A percentile compares a stretch with the other conserved stretches of the same genome.
phyloP scores from a whole-genome alignment of 2,113 vertebrate species.

The Polyodon spathula region DNA sequence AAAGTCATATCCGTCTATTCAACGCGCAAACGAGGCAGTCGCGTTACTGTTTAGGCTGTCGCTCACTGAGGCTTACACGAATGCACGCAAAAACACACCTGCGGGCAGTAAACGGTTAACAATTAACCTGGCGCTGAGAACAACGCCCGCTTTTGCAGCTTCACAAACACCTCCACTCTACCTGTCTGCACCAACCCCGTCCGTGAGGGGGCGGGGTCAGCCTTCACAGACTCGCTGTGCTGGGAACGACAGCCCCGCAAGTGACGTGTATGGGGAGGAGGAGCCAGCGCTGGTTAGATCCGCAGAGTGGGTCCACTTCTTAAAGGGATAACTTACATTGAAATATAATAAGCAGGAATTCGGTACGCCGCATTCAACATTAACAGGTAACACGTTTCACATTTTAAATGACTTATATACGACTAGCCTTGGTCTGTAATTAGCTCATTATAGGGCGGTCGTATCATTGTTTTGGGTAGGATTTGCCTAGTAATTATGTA shows the following conservation, averaged over 20 bases:
- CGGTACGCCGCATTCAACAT: conserved; percentile 11
- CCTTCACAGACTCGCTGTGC: background rate
- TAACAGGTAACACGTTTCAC: conserved; percentile 17
- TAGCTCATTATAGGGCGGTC: background rate
- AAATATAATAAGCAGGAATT: background rate
- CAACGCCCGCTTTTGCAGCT: no score
- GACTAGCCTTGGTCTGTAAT: background rate
- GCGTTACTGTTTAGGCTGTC: no score
- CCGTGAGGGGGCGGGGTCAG: background rate
- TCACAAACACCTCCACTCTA: no score
- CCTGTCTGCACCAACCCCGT: no score
- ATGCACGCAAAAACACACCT: no score
- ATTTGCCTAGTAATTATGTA: no score
- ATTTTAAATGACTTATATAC: background rate
- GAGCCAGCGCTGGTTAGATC: conserved; percentile 6
- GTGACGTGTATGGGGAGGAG: conserved; percentile 18
- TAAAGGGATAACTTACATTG: conserved; percentile 4
- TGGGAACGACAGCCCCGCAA: conserved; percentile 1
- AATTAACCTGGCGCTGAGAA: no score
- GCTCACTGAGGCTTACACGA: no score
- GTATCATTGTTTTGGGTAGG: no score
- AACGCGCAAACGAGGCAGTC: no score
- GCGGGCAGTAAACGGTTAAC: no score
- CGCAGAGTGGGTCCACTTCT: conserved; percentile 2
- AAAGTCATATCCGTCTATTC: no score